These are phyloP conservation scores for Yponomeuta sedellus DNA, from an alignment of 2,888 invertebrate species.

Conservation along the genomic window DNA sequence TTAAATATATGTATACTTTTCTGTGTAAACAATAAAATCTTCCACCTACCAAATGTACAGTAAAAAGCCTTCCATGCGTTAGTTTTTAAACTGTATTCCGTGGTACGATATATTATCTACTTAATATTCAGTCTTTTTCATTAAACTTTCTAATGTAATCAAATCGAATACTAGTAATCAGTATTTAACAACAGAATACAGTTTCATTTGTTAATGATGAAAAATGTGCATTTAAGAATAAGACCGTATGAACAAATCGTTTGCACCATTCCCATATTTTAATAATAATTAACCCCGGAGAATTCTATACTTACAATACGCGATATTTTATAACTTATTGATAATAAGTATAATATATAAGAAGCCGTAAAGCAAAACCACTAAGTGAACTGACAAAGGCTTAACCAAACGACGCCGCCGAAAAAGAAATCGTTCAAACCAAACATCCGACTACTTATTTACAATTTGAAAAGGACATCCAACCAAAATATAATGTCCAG, in stretches of 20 bases:
- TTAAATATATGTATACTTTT: too few relatives aligned
- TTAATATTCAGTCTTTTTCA: too few relatives aligned
- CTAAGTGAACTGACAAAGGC: constrained; percentile 18
- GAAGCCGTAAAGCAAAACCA: constrained; percentile 3
- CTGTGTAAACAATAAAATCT: background rate
- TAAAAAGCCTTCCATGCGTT: background rate
- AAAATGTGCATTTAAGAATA: background rate
- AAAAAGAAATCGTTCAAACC: background rate
- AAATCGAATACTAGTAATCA: too few relatives aligned
- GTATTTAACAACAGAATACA: background rate
- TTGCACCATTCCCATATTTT: background rate
- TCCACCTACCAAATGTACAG: background rate
- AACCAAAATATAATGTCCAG: too few relatives aligned
- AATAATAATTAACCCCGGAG: background rate
- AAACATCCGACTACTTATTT: background rate
- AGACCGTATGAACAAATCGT: background rate
- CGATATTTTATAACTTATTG: too few relatives aligned
- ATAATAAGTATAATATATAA: background rate
- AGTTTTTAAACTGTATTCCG: background rate
- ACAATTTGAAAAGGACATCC: too few relatives aligned
- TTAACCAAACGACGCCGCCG: constrained; percentile 12
- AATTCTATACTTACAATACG: too few relatives aligned
- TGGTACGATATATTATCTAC: background rate
- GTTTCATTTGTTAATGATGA: constrained; percentile 1
- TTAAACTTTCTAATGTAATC: too few relatives aligned